Percentiles rank a stretch among this genome's conserved stretches.
Conservation (phyloP, 2,888 invertebrate species). For the Cancer borealis region DNA sequence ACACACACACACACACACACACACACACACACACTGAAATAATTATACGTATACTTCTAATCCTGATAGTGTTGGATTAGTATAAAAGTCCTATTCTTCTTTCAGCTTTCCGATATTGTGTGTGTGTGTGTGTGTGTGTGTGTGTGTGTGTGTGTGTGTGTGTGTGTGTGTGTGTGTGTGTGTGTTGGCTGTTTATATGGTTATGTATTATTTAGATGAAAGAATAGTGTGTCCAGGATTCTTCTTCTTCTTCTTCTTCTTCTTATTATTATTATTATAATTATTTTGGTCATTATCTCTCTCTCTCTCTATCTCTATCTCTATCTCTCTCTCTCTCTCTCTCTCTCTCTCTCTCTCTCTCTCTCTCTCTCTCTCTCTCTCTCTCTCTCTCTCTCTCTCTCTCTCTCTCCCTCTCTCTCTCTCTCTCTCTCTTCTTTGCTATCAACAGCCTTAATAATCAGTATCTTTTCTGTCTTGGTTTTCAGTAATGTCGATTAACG, state of each 20-base stretch:
- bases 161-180: slow-evolving; percentile 4
- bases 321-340: slow-evolving; percentile 42
- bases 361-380: slow-evolving; percentile 47
- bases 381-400: slow-evolving; percentile 30
- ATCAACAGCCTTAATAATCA: background rate
- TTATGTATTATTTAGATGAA: background rate
- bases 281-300: no score
- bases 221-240: no score
- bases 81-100: no score
- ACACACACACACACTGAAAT: slow-evolving; percentile 44
- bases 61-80: no score
- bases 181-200: background rate
- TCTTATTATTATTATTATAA: no score
- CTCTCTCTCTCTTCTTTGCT: slow-evolving; percentile 27
- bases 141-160: background rate
- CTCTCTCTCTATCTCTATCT: background rate
- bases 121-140: background rate
- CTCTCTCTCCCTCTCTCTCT: slow-evolving; percentile 55
- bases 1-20: slow-evolving; percentile 58
- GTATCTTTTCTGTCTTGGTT: background rate
- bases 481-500: slow-evolving; percentile 66
- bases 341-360: background rate
- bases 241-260: background rate
- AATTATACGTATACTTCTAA: no score
- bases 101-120: background rate